These are phyloP conservation scores for Aegithalos caudatus DNA, from an alignment of 2,113 vertebrate genomes.

Conservation along the genomic window DNA sequence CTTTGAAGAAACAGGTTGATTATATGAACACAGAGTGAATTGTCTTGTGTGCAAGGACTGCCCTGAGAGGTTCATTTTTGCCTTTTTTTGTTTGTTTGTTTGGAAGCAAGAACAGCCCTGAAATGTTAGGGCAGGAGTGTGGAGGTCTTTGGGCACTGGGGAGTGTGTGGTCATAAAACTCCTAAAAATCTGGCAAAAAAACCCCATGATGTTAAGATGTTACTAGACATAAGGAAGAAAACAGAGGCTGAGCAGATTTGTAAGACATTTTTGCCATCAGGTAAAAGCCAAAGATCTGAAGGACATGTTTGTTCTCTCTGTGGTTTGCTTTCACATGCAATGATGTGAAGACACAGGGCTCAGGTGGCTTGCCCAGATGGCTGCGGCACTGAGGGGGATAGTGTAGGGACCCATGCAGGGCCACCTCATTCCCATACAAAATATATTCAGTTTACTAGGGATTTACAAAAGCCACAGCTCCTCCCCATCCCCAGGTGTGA, in stretches of 20 bases:
- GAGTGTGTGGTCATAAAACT: neutral
- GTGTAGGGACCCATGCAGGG: neutral
- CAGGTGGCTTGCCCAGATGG: neutral
- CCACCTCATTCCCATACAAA: neutral
- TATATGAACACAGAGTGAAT: neutral
- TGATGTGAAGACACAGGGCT: neutral
- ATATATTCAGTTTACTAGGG: neutral
- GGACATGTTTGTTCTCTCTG: neutral
- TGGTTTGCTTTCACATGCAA: neutral
- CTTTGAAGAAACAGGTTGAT: neutral
- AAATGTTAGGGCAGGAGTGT: neutral
- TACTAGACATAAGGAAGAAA: neutral
- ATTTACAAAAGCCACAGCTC: neutral
- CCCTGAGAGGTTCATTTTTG: neutral
- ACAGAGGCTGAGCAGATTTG: neutral
- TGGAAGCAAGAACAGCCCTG: neutral
- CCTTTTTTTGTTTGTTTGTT: neutral
- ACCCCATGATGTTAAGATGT: neutral
- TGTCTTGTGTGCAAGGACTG: neutral
- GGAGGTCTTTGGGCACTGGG: neutral
- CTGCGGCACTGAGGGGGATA: neutral
- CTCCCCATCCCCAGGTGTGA: neutral
- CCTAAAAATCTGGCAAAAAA: neutral
- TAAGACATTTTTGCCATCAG: neutral
- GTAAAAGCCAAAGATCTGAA: neutral